Conservation (phyloP, 2,797 vertebrate genomes). For the Calcarius lapponicus region DNA sequence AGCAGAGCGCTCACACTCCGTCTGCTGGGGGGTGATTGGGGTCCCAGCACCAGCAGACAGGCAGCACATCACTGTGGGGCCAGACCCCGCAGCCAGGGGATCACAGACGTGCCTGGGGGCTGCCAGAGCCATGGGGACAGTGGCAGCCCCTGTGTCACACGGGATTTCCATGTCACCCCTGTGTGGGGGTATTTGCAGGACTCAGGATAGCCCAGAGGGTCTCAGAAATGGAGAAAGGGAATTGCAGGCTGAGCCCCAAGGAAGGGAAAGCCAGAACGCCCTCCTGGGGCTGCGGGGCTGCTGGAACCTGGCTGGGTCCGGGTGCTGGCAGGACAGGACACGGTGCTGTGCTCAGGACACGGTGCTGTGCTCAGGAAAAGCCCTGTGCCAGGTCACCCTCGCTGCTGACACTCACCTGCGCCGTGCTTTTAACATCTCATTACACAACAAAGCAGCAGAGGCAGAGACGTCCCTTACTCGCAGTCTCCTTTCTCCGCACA, state of each 20-base stretch:
- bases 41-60: not conserved
- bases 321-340: not conserved
- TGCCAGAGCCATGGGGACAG: rapidly evolving
- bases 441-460: rapidly evolving
- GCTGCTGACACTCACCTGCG: rapidly evolving
- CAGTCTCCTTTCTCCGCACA: not conserved
- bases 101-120: rapidly evolving
- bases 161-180: rapidly evolving
- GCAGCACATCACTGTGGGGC: rapidly evolving
- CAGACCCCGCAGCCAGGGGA: rapidly evolving
- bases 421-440: not conserved
- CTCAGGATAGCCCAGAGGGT: rapidly evolving
- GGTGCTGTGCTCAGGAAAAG: not conserved
- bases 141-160: rapidly evolving
- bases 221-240: not conserved
- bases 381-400: not conserved
- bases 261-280: not conserved
- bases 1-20: not conserved
- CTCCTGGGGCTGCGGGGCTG: not conserved
- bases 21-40: rapidly evolving
- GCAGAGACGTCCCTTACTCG: not conserved
- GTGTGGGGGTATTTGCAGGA: rapidly evolving
- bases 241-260: not conserved
- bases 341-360: not conserved
- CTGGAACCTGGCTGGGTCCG: not conserved